Evolutionary conservation across 2,797 vertebrate species (phyloP), one percentile per base, ranked within the genome.

Genomic region (Onychomys leucogaster): DNA sequence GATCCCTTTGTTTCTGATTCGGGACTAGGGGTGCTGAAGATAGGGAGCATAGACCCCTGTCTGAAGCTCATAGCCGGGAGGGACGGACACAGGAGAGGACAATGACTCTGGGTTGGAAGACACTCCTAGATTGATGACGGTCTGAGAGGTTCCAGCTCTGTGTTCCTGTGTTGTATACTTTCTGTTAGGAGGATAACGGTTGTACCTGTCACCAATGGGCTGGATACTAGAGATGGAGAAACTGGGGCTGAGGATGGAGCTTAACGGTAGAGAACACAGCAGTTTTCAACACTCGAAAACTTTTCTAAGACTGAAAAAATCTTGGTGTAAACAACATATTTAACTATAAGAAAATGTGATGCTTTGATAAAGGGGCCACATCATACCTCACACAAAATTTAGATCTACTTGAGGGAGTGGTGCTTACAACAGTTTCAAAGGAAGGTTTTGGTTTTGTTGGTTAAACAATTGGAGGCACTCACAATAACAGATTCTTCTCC

Each of bases 251-350:
- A 55, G 11, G 27, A 32, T 77, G 27, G 8, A 29, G 34, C 52
- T 57, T 34, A 19, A 27, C n/a, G 32, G 49, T 80, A 34, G 49
- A 55, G 23, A 6, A 49, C 43, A 43, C 23, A 12, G n/a, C n/a
- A 43, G 5, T 41, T 75, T 43, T 27, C 75, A 77, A 13, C 13
- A 29, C 12, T 27, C 75, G 5, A 77, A 55, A 80, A 21, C 16
- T 52, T 34, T 55, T 80, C 27, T 77, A 76, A 52, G 76, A 78
- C 46, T 32, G 52, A 46, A 32, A 83, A 77, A 17, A 87, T 95
- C 76, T 69, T 77, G 69, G 37, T 89, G 17, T 82, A 43, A 77
- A 73, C 34, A 95, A 87, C 80, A 46, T n/a, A 82, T 86, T 85
- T 61, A 77, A 3, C 32, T 87, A 16, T 78, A 61, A 93, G 65